phyloP scores from a whole-genome alignment of 1,140 invertebrate genomes.

The Sinella curviseta region DNA sequence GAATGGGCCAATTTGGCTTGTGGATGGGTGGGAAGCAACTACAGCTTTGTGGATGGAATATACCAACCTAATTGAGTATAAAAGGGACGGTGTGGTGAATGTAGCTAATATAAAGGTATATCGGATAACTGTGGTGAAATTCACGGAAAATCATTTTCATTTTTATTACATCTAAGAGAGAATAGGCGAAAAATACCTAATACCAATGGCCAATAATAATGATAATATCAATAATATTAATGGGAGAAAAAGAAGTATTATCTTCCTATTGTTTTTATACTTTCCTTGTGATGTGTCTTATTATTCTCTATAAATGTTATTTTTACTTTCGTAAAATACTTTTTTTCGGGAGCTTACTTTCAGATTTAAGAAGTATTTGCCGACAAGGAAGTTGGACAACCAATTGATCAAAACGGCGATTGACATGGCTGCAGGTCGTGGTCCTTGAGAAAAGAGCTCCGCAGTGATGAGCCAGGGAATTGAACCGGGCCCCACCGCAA shows the following conservation, averaged over 20 bases:
- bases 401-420: constrained; percentile 97
- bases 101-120: too few species aligned
- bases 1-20: constrained; percentile 14
- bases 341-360: constrained; percentile 63
- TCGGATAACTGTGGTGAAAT: too few species aligned
- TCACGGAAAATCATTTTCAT: too few species aligned
- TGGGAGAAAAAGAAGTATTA: background rate
- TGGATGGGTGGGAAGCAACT: background rate
- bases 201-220: too few species aligned
- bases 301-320: background rate
- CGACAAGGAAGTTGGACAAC: constrained; percentile 96
- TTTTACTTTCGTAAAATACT: background rate
- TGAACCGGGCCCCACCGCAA: constrained; percentile 91
- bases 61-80: too few species aligned
- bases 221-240: background rate
- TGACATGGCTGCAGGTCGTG: constrained; percentile 94
- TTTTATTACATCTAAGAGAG: too few species aligned
- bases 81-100: too few species aligned
- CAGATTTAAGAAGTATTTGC: constrained; percentile 90
- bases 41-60: too few species aligned
- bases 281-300: background rate
- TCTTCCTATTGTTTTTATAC: background rate
- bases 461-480: constrained; percentile 99
- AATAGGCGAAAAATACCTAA: too few species aligned
- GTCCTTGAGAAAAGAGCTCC: constrained; percentile 95